Evolutionary conservation across 2,888 invertebrate species (phyloP).

Genomic region (Boloria selene): DNA sequence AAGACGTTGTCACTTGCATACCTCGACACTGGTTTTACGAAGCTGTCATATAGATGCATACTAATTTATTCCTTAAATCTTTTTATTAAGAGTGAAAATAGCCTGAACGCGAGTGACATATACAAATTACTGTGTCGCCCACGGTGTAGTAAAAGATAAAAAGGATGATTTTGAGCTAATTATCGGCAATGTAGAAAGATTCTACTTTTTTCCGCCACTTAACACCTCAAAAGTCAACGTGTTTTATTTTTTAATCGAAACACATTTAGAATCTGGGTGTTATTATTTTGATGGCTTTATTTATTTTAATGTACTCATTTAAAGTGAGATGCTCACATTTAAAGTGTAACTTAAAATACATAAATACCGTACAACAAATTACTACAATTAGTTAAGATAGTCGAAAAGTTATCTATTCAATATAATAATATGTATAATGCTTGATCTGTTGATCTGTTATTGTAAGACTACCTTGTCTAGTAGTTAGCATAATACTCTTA

Average conservation of each 20-base stretch:
- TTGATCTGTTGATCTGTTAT: too few species aligned
- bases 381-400: too few species aligned
- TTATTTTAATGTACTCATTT: slow-evolving; percentile 21
- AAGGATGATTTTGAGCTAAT: slow-evolving; percentile 76
- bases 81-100: slow-evolving; percentile 39
- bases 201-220: slow-evolving; percentile 68
- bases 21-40: slow-evolving; percentile 46
- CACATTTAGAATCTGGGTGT: slow-evolving; percentile 42
- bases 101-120: slow-evolving; percentile 35
- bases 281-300: slow-evolving; percentile 33
- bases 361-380: too few species aligned
- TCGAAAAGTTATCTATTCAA: too few species aligned
- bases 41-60: slow-evolving; percentile 41
- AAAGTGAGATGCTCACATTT: too few species aligned
- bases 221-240: slow-evolving; percentile 69
- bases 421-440: too few species aligned
- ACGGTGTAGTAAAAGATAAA: slow-evolving; percentile 70
- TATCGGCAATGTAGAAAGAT: slow-evolving; percentile 65
- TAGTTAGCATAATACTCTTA: too few species aligned
- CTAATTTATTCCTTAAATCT: slow-evolving; percentile 44
- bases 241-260: slow-evolving; percentile 55
- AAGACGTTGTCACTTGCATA: slow-evolving; percentile 69
- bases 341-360: too few species aligned
- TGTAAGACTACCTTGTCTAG: too few species aligned
- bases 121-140: slow-evolving; percentile 43